phyloP scores from a whole-genome alignment of 2,113 vertebrate genomes.

The Corythoichthys intestinalis region DNA sequence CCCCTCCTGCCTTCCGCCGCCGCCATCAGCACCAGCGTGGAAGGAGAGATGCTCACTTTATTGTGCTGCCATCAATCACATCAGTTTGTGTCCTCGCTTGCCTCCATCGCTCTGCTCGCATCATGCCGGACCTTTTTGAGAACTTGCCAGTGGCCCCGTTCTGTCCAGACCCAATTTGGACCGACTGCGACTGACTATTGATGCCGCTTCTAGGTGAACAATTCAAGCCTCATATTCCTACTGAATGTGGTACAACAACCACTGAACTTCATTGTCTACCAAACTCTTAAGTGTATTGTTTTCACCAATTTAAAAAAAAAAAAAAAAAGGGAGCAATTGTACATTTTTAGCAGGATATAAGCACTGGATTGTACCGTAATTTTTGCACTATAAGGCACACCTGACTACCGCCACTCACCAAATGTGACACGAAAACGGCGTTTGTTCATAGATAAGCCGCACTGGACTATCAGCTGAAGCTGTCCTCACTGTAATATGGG shows the following conservation, averaged over 20 bases:
- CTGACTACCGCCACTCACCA: too few species aligned
- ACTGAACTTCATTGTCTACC: background rate
- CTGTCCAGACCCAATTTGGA: conserved; percentile 41
- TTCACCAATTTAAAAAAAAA: background rate
- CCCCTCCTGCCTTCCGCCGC: conserved; percentile 1
- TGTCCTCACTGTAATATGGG: too few species aligned
- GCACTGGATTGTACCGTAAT: too few species aligned
- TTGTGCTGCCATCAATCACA: conserved; percentile 67
- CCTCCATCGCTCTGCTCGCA: conserved; percentile 48
- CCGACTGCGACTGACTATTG: conserved; percentile 48
- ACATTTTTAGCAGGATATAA: too few species aligned
- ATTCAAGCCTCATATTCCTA: background rate
- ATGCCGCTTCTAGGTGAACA: conserved; percentile 32
- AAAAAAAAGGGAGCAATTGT: background rate
- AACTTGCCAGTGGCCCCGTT: conserved; percentile 45
- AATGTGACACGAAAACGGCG: too few species aligned
- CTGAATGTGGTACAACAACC: background rate
- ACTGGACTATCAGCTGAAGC: too few species aligned
- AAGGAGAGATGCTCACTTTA: conserved; percentile 57
- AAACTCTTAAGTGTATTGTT: background rate
- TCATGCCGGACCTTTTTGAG: conserved; percentile 45
- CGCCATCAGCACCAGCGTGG: background rate
- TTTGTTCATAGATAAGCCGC: too few species aligned
- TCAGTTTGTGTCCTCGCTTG: conserved; percentile 60
- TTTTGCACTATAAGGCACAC: too few species aligned